Conservation (phyloP, 1,140 invertebrate species). For the Drosophila nikananu region DNA sequence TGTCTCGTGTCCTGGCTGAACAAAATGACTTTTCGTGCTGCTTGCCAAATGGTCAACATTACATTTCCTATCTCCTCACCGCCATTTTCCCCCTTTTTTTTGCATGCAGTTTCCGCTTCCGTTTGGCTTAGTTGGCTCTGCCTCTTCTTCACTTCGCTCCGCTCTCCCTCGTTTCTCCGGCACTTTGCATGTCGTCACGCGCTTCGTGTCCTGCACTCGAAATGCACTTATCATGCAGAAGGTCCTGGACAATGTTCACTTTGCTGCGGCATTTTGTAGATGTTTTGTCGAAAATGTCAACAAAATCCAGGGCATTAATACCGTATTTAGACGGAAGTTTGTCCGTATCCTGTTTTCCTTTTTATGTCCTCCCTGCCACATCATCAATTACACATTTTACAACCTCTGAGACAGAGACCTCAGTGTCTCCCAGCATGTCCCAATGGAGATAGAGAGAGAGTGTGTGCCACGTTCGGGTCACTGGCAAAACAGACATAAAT, state of each 20-base stretch:
- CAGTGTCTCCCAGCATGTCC: background rate
- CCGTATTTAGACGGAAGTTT: conserved; percentile 35
- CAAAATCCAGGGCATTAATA: conserved; percentile 67
- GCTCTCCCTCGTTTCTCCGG: conserved; percentile 11
- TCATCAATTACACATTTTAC: conserved; percentile 84
- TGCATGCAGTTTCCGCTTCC: conserved; percentile 77
- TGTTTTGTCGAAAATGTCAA: conserved; percentile 83
- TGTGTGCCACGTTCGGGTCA: conserved; percentile 52
- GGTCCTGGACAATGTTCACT: conserved; percentile 44
- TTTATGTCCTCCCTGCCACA: conserved; percentile 77
- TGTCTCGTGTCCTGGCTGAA: conserved; percentile 30
- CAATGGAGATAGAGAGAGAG: background rate
- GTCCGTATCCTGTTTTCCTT: conserved; percentile 31
- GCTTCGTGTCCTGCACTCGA: conserved; percentile 74
- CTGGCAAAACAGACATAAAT: conserved; percentile 78
- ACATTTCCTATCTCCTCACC: conserved; percentile 44
- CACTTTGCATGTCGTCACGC: conserved; percentile 79
- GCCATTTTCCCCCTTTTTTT: conserved; percentile 28
- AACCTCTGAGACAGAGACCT: conserved; percentile 50
- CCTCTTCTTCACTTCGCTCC: background rate
- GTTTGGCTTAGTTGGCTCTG: conserved; percentile 67
- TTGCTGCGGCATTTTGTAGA: conserved; percentile 64
- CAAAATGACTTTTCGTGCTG: conserved; percentile 78
- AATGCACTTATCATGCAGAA: conserved; percentile 70
- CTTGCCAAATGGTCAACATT: conserved; percentile 81